Conservation (phyloP, 2,888 invertebrate species). For the Melanophora roralis region DNA sequence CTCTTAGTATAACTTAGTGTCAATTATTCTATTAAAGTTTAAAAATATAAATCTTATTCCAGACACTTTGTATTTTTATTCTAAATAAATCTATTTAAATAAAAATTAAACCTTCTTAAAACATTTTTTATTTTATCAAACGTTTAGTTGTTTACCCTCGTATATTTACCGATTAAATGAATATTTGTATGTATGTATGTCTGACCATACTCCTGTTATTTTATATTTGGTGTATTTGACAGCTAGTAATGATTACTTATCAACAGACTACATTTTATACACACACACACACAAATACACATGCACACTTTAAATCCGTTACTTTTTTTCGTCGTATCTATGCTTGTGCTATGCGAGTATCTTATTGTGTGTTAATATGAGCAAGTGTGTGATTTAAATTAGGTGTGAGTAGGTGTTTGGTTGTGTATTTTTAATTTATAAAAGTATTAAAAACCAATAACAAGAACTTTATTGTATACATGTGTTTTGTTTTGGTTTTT, state of each 20-base stretch:
- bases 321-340: not conserved
- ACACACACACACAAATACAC: not conserved
- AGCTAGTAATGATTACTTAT: slow-evolving; percentile 60
- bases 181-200: not conserved
- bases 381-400: not conserved
- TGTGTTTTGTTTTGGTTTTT: slow-evolving; percentile 41
- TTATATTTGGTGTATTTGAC: slow-evolving; percentile 47
- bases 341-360: not conserved
- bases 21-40: too few relatives aligned
- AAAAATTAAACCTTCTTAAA: too few relatives aligned
- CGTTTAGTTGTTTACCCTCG: not conserved
- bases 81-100: too few relatives aligned
- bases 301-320: not conserved
- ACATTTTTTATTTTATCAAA: too few relatives aligned
- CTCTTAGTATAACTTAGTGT: too few relatives aligned
- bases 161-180: not conserved
- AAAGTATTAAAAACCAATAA: slow-evolving; percentile 40
- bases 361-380: not conserved
- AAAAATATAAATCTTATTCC: too few relatives aligned
- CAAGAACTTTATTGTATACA: slow-evolving; percentile 31
- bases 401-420: not conserved
- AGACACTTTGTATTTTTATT: too few relatives aligned
- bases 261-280: slow-evolving; percentile 50
- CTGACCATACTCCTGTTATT: not conserved
- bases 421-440: not conserved